phyloP scores from a whole-genome alignment of 2,797 vertebrate genomes.

The Aulostomus chinensis region DNA sequence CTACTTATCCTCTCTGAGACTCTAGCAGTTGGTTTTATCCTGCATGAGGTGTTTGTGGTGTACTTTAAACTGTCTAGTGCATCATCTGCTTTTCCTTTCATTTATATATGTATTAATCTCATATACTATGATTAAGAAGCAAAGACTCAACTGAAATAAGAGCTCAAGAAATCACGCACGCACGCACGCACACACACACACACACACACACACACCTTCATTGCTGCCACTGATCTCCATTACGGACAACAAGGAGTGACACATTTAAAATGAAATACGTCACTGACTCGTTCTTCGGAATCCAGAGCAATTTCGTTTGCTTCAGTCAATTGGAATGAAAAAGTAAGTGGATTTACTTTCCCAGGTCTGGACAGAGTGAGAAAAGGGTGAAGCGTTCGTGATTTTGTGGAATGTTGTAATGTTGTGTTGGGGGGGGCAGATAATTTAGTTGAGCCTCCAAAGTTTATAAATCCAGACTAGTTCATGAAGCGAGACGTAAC shows the following conservation, averaged over 20 bases:
- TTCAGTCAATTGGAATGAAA: constrained; percentile 9
- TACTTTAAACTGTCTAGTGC: too few relatives aligned
- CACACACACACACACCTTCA: neutral
- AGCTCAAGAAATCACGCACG: neutral
- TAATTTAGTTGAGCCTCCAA: too few relatives aligned
- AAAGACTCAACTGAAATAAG: neutral
- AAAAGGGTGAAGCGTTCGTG: too few relatives aligned
- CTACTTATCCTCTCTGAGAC: constrained; percentile 9
- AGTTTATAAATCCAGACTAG: too few relatives aligned
- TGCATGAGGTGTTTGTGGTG: too few relatives aligned
- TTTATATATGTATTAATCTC: too few relatives aligned
- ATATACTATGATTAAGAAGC: constrained; percentile 4
- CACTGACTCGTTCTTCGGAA: constrained; percentile 4
- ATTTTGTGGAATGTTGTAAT: too few relatives aligned
- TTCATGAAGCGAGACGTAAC: too few relatives aligned
- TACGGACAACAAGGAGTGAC: constrained; percentile 17
- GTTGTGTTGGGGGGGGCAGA: too few relatives aligned
- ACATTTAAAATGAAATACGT: constrained; percentile 20
- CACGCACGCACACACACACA: neutral
- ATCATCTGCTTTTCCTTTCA: too few relatives aligned
- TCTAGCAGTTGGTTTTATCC: neutral
- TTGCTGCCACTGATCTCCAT: constrained; percentile 27
- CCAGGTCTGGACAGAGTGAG: constrained; percentile 1
- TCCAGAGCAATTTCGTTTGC: constrained; percentile 18
- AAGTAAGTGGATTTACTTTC: constrained; percentile 16